Evolutionary conservation across 2,797 vertebrate genomes (phyloP), one percentile per base, ranked within the genome.

Genomic region (Sebastes vulpes): DNA sequence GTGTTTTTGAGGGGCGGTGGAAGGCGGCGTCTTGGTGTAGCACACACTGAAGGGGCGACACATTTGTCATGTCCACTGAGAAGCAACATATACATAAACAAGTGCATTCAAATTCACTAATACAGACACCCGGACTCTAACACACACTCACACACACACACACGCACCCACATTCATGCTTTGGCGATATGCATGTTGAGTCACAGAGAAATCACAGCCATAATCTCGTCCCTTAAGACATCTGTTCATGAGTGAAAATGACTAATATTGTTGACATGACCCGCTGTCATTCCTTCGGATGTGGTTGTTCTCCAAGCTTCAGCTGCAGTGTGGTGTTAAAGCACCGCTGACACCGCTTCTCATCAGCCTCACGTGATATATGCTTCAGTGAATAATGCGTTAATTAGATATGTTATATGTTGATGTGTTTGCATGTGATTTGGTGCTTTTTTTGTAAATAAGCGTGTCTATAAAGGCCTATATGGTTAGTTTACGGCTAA

Each of bases 11-110:
- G 78, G 79, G 77, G 81, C 3, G 54, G 68, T 75, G 64, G 84
- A 77, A 73, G 90, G 81, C 66, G 25, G 79, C 82, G 64, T 88
- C 72, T 89, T 69, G 68, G 84, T 91, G 92, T 90, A 85, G 86
- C 83, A 71, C 87, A 89, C 83, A 77, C 78, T 86, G 92, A 92
- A 92, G 86, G 75, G 85, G 84, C 90, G 87, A 94, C 92, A 93
- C 90, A 91, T 94, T 95, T 95, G 92, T 95, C 95, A 95, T 94
- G 94, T 96, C 95, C 95, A 92, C 94, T 93, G 92, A 94, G 91
- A 81, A 85, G 90, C 88, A 89, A 92, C 93, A 90, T 91, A 93
- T 75, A 91, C 84, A 93, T 81, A 93, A 92, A 92, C 91, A 92
- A 91, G 90, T 56, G 72, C 90, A 89, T 88, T 86, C 87, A 91